These are phyloP conservation scores for Anticlea derivata DNA, from an alignment of 2,888 invertebrate species.

Conservation along the genomic window DNA sequence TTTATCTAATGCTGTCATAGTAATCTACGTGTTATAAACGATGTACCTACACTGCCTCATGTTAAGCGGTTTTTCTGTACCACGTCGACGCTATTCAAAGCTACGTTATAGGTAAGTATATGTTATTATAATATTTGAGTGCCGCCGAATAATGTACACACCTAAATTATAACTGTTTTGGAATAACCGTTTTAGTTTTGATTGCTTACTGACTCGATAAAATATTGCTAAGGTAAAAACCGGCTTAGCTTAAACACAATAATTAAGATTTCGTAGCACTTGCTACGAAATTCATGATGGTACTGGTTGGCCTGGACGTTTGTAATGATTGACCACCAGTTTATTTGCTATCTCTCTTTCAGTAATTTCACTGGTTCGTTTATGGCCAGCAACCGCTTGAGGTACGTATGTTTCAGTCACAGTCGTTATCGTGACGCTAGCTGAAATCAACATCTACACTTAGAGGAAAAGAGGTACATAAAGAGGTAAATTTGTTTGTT, in stretches of 20 bases:
- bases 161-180: slow-evolving; percentile 15
- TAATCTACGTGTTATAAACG: slow-evolving; percentile 53
- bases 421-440: too few species aligned
- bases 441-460: too few species aligned
- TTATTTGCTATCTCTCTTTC: too few species aligned
- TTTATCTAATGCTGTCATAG: slow-evolving; percentile 60
- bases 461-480: too few species aligned
- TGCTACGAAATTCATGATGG: not conserved
- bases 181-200: slow-evolving; percentile 7
- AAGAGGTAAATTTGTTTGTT: too few species aligned
- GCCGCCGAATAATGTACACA: slow-evolving; percentile 5
- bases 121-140: slow-evolving; percentile 9
- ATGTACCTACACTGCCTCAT: slow-evolving; percentile 53
- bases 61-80: slow-evolving; percentile 43
- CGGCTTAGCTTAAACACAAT: too few species aligned
- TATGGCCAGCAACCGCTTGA: too few species aligned
- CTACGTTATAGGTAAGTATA: slow-evolving; percentile 37
- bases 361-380: too few species aligned
- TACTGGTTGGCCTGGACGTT: not conserved
- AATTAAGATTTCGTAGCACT: slow-evolving; percentile 1
- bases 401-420: too few species aligned
- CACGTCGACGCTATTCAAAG: slow-evolving; percentile 50
- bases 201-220: slow-evolving; percentile 6
- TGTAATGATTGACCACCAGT: too few species aligned
- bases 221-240: not conserved